A percentile compares a stretch with the other conserved stretches of the same genome.
These are phyloP conservation scores for Odobenus rosmarus DNA, from an alignment of 2,113 vertebrate genomes.

Conservation along the genomic window DNA sequence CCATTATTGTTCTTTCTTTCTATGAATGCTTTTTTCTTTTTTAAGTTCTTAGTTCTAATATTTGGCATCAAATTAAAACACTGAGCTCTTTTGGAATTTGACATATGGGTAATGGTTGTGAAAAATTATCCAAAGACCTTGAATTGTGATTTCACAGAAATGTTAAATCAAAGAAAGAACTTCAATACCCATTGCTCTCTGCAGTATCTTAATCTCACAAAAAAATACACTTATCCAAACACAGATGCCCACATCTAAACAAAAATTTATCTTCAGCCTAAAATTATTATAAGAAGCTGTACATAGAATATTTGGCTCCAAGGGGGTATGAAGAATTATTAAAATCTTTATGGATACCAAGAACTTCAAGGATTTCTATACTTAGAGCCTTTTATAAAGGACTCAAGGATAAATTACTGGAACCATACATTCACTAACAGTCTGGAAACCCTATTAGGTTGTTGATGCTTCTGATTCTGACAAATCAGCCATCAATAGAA, in stretches of 20 bases:
- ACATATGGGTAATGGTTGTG: neutral
- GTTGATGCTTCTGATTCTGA: neutral
- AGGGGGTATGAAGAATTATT: neutral
- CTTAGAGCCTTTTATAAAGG: neutral
- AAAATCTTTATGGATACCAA: neutral
- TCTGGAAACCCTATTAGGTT: neutral
- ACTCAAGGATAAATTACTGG: neutral
- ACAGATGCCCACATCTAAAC: neutral
- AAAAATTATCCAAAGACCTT: neutral
- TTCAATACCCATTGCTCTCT: neutral
- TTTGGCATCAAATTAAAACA: slow-evolving; percentile 20
- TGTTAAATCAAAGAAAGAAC: neutral
- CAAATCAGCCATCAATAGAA: neutral
- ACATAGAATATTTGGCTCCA: neutral
- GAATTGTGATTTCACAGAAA: neutral
- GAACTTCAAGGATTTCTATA: neutral
- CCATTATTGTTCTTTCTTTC: neutral
- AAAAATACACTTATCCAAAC: neutral
- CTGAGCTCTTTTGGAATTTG: slow-evolving; percentile 7
- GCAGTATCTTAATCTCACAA: neutral
- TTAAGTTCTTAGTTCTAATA: neutral
- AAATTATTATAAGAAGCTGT: neutral
- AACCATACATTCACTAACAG: neutral
- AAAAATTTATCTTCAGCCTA: neutral
- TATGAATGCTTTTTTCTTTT: neutral